phyloP scores from a whole-genome alignment of 2,113 vertebrate genomes.

The Callospermophilus lateralis region DNA sequence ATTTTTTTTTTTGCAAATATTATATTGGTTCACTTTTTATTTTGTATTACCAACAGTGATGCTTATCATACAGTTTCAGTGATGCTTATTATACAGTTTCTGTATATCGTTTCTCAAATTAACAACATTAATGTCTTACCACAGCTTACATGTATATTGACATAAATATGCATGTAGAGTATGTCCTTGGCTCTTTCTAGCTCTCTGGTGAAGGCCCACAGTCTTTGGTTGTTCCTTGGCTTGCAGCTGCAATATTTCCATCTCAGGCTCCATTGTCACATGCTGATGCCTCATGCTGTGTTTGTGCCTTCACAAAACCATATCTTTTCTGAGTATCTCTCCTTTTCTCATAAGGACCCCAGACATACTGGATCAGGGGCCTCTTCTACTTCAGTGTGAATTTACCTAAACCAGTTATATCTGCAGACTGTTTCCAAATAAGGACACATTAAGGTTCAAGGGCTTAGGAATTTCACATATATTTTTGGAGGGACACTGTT shows the following conservation, averaged over 20 bases:
- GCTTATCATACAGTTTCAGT: background rate
- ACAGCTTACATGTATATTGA: background rate
- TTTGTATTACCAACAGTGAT: background rate
- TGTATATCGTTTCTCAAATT: background rate
- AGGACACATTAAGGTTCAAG: background rate
- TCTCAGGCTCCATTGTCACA: background rate
- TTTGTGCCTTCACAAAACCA: background rate
- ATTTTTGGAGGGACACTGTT: background rate
- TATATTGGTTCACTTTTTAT: background rate
- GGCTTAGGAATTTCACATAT: background rate
- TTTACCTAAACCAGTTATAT: background rate
- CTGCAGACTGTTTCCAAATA: background rate
- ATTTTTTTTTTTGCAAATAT: background rate
- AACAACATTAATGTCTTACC: background rate
- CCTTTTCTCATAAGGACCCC: background rate
- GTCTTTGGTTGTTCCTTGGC: background rate
- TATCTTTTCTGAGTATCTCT: background rate
- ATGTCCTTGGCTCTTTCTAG: background rate
- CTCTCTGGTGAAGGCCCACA: background rate
- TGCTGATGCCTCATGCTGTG: background rate
- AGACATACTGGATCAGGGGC: background rate
- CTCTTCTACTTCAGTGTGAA: background rate
- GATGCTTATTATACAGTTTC: background rate
- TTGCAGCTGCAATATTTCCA: background rate
- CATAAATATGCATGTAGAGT: background rate